Evolutionary conservation across 1,140 invertebrate genomes (phyloP), one percentile per base, ranked within the genome.

Genomic region (Drosophila ercepeae): DNA sequence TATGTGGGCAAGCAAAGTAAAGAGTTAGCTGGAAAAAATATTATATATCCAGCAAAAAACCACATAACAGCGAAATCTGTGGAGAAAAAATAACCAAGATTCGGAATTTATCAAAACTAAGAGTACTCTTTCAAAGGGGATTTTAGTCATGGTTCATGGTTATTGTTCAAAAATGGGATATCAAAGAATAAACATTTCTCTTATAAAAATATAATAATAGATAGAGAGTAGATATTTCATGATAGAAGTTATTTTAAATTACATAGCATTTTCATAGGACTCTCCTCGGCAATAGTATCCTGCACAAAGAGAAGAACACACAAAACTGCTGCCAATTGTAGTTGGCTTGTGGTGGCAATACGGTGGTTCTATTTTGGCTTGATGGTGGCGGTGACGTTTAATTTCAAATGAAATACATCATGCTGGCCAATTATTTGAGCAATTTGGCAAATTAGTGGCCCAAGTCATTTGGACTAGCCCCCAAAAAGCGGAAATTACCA

Each of bases 391-490:
- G 29, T 32, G 54, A 70, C 63, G 61, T 86, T 83, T 83, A 86
- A 79, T 86, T 86, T 86, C 53, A 78, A 83, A 75, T 50, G 63
- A 75, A 84, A 78, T 75, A 68, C 79, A 84, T 83, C 81, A 79
- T 65, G 60, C 42, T 72, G 79, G 75, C 64, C 81, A 83, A 83
- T 83, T 83, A 86, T 83, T 83, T 83, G 60, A 75, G 75, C 79
- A 83, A 83, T 86, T 83, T 79, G 71, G 60, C 54, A 83, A 83
- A 83, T 83, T 83, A 83, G 81, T 83, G 71, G 75, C 57, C 53
- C 59, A 44, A 78, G 44, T 55, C 63, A 45, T 79, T 83, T 54
- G 29, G 41, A 48, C 67, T 49, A 32, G 54, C 36, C 57, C 36
- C 59, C 41, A 76, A 79, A 61, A 67, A 67, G 60, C 45, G 65